Base-by-base conservation (phyloP, 1,140 invertebrate species). In the Nephila pilipes region DNA sequence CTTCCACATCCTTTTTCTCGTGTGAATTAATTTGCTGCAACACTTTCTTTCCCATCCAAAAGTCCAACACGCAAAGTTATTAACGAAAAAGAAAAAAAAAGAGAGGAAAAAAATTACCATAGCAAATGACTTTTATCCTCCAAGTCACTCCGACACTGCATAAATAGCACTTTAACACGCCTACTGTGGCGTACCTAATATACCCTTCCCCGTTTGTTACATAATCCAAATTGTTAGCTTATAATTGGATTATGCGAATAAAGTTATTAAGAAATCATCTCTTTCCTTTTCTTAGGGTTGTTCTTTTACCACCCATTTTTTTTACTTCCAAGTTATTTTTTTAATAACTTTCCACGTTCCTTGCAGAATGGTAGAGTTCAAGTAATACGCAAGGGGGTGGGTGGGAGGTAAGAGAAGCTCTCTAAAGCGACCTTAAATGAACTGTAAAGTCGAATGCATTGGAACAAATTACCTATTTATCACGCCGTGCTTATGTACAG, bases 401-500 rank as follows among this genome's bases (percentile, higher is more conserved):
- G 20, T 25, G 12, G 16, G 25, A 25, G n/a, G 80, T 22, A 58
- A 2, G 16, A 25, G 54, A 46, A 2, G 22, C 87, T 69, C 36
- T 38, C 46, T 60, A 80, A 87, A 75, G 54, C 63, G 91, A 87
- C 91, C 91, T 93, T 93, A 87, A 93, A 93, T 87, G 91, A 93
- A 87, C 83, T 87, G 91, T 93, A 65, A 87, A 93, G 60, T 93
- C 85, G 85, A 87, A 87, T 79, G 91, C 85, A 80, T 87, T 80
- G 83, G 85, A 93, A 87, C 83, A 93, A 93, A 93, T 93, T 46
- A 80, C 29, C 91, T 87, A 93, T 93, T 93, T 87, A 87, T 93
- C 91, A 87, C 87, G 22, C 36, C 4, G 69, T 22, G 85, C 32
- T 87, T 87, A 32, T 36, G 54, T 32, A 1, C 6, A 46, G 18